Conservation (phyloP, 2,888 invertebrate genomes). For the Acrobasis repandana region DNA sequence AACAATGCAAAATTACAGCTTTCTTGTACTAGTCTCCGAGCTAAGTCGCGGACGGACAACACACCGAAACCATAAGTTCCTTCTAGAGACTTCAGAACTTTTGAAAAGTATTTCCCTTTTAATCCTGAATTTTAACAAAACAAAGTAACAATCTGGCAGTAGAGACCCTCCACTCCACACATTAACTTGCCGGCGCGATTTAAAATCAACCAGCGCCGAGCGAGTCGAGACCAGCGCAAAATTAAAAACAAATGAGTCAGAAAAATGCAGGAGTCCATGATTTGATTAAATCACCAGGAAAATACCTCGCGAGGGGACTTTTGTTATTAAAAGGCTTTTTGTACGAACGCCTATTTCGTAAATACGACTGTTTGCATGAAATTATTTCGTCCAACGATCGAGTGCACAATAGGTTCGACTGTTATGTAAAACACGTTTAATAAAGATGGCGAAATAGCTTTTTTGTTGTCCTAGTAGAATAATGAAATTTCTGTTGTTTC, state of each 20-base stretch:
- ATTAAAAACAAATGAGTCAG: conserved; percentile 77
- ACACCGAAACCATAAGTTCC: too few relatives aligned
- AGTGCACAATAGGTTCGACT: conserved; percentile 16
- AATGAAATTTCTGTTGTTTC: too few relatives aligned
- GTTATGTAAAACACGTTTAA: conserved; percentile 2
- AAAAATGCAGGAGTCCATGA: conserved; percentile 68
- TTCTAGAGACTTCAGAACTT: too few relatives aligned
- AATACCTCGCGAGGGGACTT: conserved; percentile 59
- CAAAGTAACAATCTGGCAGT: too few relatives aligned
- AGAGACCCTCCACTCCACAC: neutral
- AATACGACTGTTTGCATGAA: conserved; percentile 74
- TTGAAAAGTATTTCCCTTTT: too few relatives aligned
- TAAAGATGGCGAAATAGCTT: neutral
- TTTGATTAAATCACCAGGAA: conserved; percentile 77
- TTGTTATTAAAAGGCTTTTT: conserved; percentile 71
- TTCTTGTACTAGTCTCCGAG: too few relatives aligned
- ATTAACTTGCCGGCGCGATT: neutral
- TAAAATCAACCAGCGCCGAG: conserved; percentile 23
- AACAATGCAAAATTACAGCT: too few relatives aligned
- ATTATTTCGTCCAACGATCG: conserved; percentile 41
- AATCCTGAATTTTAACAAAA: too few relatives aligned
- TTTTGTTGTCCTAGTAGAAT: neutral
- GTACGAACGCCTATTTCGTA: conserved; percentile 60
- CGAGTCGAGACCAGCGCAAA: conserved; percentile 42
- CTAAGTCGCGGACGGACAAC: too few relatives aligned